Evolutionary conservation across 2,113 vertebrate species (phyloP).

Genomic region (Pyrgilauda ruficollis): DNA sequence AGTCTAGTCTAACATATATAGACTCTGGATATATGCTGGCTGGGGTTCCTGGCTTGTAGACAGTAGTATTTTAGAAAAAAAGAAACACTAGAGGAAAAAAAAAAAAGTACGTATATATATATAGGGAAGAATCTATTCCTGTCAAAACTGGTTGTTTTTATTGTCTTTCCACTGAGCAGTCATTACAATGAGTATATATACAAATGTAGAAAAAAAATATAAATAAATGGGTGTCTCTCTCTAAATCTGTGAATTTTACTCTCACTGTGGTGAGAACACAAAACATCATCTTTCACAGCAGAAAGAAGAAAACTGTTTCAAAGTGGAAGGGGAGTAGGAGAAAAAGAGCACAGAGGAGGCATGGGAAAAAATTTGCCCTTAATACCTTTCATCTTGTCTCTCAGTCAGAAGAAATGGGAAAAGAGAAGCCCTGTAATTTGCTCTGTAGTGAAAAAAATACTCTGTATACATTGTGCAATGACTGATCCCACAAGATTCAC

Average conservation of each 20-base stretch:
- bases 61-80: neutral
- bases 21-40: neutral
- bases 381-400: neutral
- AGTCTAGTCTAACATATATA: neutral
- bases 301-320: neutral
- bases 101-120: neutral
- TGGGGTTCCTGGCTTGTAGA: neutral
- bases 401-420: neutral
- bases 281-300: neutral
- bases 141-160: neutral
- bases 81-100: neutral
- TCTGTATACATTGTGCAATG: neutral
- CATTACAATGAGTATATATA: neutral
- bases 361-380: neutral
- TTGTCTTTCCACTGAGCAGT: neutral
- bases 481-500: neutral
- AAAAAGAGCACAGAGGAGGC: neutral
- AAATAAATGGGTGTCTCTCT: neutral
- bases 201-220: neutral
- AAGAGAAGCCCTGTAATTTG: fast-evolving
- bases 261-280: neutral
- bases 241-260: neutral
- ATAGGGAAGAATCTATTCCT: neutral
- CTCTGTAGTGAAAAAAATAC: neutral
- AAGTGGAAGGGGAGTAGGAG: neutral